A percentile compares a stretch with the other conserved stretches of the same genome.
These are phyloP conservation scores for Melipona quadrifasciata DNA, from an alignment of 1,140 invertebrate genomes.

Conservation along the genomic window DNA sequence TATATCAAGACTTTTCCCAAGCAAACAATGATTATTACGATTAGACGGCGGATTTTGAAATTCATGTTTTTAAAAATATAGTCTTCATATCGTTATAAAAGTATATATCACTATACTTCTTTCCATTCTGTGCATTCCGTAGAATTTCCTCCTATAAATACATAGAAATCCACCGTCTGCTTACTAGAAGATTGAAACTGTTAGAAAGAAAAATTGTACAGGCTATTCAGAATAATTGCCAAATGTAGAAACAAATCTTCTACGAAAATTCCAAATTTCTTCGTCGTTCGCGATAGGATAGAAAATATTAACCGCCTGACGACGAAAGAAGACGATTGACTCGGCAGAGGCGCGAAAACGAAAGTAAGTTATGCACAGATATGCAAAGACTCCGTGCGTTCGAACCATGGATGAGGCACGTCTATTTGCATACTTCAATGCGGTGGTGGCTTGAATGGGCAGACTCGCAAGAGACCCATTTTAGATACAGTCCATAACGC, in stretches of 20 bases:
- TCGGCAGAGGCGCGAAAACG: not conserved
- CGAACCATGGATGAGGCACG: not conserved
- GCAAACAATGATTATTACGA: too few relatives aligned
- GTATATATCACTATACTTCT: too few relatives aligned
- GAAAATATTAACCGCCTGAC: not conserved
- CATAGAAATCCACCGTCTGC: too few relatives aligned
- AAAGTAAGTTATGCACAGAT: not conserved
- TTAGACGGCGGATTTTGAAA: too few relatives aligned
- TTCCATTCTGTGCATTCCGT: too few relatives aligned
- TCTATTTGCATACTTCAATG: conserved; percentile 50
- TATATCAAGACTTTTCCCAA: too few relatives aligned
- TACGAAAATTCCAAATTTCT: not conserved
- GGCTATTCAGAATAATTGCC: too few relatives aligned
- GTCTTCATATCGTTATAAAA: too few relatives aligned
- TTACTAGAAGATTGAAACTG: too few relatives aligned
- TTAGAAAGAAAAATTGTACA: not conserved
- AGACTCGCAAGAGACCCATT: conserved; percentile 47
- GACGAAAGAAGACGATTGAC: not conserved
- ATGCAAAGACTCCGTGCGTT: conserved; percentile 32
- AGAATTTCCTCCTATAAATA: too few relatives aligned
- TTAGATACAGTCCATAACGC: conserved; percentile 62
- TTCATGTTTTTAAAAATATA: too few relatives aligned
- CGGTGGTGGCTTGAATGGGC: conserved; percentile 23
- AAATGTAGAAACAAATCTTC: too few relatives aligned
- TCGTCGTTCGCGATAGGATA: not conserved